Evolutionary conservation across 2,888 invertebrate species (phyloP), one percentile per base, ranked within the genome.

Genomic region (Tetragnatha montana): DNA sequence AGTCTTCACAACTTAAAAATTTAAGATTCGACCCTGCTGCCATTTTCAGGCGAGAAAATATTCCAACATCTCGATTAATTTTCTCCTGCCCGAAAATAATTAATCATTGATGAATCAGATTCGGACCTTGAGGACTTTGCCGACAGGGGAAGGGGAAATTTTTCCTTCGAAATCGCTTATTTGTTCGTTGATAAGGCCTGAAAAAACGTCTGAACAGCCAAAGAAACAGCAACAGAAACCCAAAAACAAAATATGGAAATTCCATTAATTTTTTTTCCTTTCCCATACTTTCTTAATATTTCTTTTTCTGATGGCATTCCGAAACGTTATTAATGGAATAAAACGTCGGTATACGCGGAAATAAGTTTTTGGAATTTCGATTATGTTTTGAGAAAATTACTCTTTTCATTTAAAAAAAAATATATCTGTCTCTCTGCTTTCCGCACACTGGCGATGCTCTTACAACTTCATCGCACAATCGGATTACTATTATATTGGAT

Each of bases 281-380:
- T 51, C 70, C 76, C 70, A 84, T 49, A 68, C 76, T 81, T 75
- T 76, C 82, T 88, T 88, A 76, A 86, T 75, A 85, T 81, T 89
- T 89, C 69, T 75, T 81, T n/a, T 85, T 60, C 22, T 74, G 84
- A 85, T 84, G 81, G 80, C 83, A 88, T 82, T 78, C 83, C 22
- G 79, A 79, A 78, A 81, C 35, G 79, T 89, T 85, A 89, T 89
- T 89, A 89, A 89, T 89, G 89, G 85, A 85, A 89, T 81, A 71
- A 80, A 89, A 71, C 78, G 70, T 76, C 78, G 76, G 50, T 70
- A 76, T 71, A 88, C 17, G 60, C 85, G 89, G 86, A 84, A 89
- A 89, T 89, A 84, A 89, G 89, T 81, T 88, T 88, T 89, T 74
- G 19, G 81, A 84, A 80, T 84, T 88, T 88, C 88, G 88, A 88